Percentiles rank a stretch among this genome's conserved stretches.
Conservation (phyloP, 1,140 invertebrate species). For the Philaenus spumarius region DNA sequence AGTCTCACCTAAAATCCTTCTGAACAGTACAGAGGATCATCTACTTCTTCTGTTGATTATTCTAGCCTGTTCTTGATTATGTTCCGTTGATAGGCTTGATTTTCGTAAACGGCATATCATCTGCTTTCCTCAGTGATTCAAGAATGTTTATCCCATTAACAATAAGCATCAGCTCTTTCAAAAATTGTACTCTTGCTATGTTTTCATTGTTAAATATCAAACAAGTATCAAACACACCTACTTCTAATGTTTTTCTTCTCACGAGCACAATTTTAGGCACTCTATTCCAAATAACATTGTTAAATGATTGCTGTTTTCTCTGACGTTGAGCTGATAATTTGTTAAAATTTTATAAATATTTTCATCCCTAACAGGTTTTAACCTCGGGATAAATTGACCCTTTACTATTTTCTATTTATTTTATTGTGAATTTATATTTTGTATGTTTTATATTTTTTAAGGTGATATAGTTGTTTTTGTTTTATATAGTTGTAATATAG, state of each 20-base stretch:
- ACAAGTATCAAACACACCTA: conserved; percentile 1
- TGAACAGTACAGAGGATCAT: neutral
- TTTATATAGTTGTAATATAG: too few relatives aligned
- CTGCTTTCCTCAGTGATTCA: neutral
- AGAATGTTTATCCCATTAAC: neutral
- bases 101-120: neutral
- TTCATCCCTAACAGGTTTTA: too few relatives aligned
- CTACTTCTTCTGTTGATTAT: neutral
- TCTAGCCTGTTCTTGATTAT: neutral
- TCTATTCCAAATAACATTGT: conserved; percentile 1
- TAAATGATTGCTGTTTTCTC: neutral
- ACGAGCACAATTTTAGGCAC: conserved; percentile 3
- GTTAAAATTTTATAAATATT: too few relatives aligned
- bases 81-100: neutral
- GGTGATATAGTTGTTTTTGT: too few relatives aligned
- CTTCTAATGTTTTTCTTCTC: neutral
- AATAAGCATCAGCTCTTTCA: conserved; percentile 1
- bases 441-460: too few relatives aligned
- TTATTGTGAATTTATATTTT: too few relatives aligned
- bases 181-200: conserved; percentile 7
- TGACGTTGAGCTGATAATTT: too few relatives aligned
- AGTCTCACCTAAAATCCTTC: neutral
- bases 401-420: too few relatives aligned
- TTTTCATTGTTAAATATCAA: conserved; percentile 16
- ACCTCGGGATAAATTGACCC: too few relatives aligned